phyloP scores from a whole-genome alignment of 2,888 invertebrate genomes.

The Xestia ashworthii region DNA sequence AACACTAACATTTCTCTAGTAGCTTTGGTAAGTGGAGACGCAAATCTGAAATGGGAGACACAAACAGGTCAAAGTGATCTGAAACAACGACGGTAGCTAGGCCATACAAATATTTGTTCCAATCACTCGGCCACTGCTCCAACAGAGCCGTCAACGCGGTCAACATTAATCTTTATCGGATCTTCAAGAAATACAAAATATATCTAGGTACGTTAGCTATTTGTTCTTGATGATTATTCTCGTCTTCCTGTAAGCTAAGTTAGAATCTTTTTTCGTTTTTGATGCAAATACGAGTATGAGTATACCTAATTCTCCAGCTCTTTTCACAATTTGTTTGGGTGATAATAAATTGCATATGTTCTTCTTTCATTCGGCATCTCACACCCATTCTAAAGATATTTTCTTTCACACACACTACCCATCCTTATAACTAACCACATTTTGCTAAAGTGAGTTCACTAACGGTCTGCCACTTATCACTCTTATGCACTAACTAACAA shows the following conservation, averaged over 20 bases:
- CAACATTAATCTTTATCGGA: constrained; percentile 14
- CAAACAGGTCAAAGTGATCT: not conserved
- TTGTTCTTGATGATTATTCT: not conserved
- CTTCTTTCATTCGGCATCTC: not conserved
- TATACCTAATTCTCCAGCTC: too few species aligned
- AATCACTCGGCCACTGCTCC: constrained; percentile 18
- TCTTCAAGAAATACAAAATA: not conserved
- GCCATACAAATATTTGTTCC: constrained; percentile 26
- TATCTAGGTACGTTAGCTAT: not conserved
- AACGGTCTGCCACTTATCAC: too few species aligned
- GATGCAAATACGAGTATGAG: too few species aligned
- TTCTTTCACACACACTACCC: not conserved
- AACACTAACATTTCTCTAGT: not conserved
- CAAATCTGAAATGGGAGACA: not conserved
- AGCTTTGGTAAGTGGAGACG: too few species aligned
- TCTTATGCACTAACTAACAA: too few species aligned
- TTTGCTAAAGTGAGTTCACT: not conserved
- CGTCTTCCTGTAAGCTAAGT: too few species aligned
- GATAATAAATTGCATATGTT: not conserved
- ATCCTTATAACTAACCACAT: not conserved
- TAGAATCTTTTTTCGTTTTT: too few species aligned
- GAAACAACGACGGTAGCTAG: not conserved
- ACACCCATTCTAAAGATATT: not conserved
- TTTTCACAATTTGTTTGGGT: not conserved
- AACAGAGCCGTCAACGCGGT: not conserved